Conservation (phyloP, 2,113 vertebrate species). For the Carlito syrichta region DNA sequence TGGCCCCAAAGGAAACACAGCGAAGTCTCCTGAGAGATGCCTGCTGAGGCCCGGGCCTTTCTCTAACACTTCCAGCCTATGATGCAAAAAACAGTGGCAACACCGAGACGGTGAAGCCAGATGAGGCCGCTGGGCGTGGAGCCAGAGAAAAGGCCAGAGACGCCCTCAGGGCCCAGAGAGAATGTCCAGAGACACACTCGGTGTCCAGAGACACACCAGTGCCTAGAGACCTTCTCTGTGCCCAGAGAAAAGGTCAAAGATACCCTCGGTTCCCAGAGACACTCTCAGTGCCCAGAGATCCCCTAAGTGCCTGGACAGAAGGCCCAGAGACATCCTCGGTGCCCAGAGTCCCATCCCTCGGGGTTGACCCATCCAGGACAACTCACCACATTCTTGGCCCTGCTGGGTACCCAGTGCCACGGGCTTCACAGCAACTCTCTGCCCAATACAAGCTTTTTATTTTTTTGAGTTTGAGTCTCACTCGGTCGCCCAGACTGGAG, state of each 20-base stretch:
- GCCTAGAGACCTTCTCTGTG: no score
- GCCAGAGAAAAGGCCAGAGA: neutral
- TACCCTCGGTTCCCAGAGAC: neutral
- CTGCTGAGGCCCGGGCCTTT: neutral
- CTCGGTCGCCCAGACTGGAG: no score
- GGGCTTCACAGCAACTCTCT: constrained; percentile 69
- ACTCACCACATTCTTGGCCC: constrained; percentile 69
- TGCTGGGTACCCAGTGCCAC: constrained; percentile 68
- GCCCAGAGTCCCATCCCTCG: no score
- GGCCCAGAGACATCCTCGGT: no score
- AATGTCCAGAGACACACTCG: neutral
- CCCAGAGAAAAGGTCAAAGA: no score
- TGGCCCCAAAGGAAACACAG: no score
- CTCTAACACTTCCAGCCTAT: neutral
- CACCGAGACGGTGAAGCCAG: neutral
- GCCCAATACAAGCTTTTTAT: no score
- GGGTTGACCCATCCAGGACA: no score
- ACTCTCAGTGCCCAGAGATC: neutral
- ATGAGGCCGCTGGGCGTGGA: neutral
- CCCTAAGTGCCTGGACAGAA: constrained; percentile 11
- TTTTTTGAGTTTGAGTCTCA: no score
- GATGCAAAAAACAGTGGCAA: neutral
- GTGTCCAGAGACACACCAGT: no score
- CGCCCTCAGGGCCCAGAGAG: no score
- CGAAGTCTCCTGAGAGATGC: neutral